Evolutionary conservation across 1,140 invertebrate genomes (phyloP), one percentile per base, ranked within the genome.

Genomic region (Drosophila sturtevanti): DNA sequence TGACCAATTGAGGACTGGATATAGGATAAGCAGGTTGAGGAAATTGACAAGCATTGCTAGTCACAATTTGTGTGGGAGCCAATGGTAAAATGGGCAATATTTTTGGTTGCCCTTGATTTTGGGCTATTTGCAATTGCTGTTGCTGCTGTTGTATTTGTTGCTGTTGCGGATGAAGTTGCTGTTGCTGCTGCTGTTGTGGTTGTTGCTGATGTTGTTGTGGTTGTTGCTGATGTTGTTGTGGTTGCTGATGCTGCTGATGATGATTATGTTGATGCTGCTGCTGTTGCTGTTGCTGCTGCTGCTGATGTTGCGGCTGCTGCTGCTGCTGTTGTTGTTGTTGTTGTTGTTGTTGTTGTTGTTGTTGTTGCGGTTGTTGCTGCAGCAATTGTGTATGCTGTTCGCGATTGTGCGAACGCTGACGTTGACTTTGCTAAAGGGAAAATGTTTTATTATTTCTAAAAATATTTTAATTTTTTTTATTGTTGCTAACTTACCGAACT

Each of bases 401-500:
- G 2, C 68, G 67, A 37, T 72, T 68, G 58, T 81, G 79, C 14
- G 78, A 58, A 7, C 77, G 90, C n/a, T 77, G 90, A 14, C 79
- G 63, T 61, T 80, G 86, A 58, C 78, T 84, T 75, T 90, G 90
- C 68, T 79, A 41, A 24, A 55, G 65, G 12, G 24, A 37, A 9
- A 27, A 27, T 2, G 11, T 11, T n/a, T 27, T 63, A 27, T n/a
- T n/a, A 41, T 21, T 6, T 14, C 11, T 9, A 35, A 18, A 10
- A 5, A 55, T 21, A 44, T 16, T 4, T 31, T 37, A 11, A 21
- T 34, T 14, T 31, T 58, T 27, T 11, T 0, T 10, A 10, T 27
- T 7, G 18, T 11, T 14, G 11, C n/a, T 16, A 1, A 72, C 87
- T 90, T 80, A 93, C 93, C 75, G 93, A 91, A 51, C 92, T 94